These are phyloP conservation scores for Galeopsomyia nigrocyanea DNA, from an alignment of 2,888 invertebrate genomes.

Conservation along the genomic window DNA sequence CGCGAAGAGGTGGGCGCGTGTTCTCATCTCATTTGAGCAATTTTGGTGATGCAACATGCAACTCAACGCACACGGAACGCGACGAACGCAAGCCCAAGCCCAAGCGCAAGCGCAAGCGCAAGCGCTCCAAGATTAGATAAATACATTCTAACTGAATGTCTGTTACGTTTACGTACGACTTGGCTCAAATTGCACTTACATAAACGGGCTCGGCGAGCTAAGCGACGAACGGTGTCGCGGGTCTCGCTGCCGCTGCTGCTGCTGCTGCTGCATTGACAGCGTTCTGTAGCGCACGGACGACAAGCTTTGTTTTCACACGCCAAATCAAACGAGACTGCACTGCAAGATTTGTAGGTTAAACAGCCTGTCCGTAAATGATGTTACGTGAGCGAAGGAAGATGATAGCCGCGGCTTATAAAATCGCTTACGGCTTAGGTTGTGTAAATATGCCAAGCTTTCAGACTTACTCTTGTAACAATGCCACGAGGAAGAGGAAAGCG, in stretches of 20 bases:
- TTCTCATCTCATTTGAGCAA: constrained; percentile 44
- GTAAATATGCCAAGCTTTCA: no score
- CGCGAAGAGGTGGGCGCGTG: neutral
- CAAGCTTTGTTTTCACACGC: no score
- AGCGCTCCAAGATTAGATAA: constrained; percentile 50
- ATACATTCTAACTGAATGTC: constrained; percentile 44
- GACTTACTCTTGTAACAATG: no score
- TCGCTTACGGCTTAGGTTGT: no score
- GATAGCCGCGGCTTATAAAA: no score
- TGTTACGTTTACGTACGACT: constrained; percentile 49
- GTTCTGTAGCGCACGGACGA: no score
- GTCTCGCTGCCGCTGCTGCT: constrained; percentile 13
- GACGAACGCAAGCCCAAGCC: neutral
- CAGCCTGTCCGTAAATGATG: no score
- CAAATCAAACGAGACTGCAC: no score
- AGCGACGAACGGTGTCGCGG: constrained; percentile 39
- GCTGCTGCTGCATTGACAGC: neutral
- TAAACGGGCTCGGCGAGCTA: constrained; percentile 43
- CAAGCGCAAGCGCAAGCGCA: constrained; percentile 31
- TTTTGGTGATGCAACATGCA: constrained; percentile 40
- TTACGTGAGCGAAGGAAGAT: no score
- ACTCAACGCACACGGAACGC: neutral
- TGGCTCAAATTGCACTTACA: constrained; percentile 51
- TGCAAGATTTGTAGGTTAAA: no score
- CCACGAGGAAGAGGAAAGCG: no score